These are phyloP conservation scores for Xestobium rufovillosum DNA, from an alignment of 2,888 invertebrate species.

Conservation along the genomic window DNA sequence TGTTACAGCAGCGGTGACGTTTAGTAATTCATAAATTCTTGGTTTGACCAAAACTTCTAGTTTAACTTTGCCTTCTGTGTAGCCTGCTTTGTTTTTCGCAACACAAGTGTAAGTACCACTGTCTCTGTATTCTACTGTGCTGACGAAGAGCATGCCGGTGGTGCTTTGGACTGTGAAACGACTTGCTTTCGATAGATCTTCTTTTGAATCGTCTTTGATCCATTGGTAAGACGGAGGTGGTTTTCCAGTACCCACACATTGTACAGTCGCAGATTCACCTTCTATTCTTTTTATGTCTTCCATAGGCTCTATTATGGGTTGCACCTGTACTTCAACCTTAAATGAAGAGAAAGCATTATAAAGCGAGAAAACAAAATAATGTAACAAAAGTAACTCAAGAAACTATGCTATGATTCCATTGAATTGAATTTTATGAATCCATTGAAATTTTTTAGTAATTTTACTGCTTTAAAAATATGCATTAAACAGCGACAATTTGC, in stretches of 20 bases:
- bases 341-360: conserved; percentile 15
- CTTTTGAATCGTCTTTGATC: conserved; percentile 67
- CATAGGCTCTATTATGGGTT: conserved; percentile 62
- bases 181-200: conserved; percentile 63
- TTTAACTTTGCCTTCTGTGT: conserved; percentile 58
- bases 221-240: conserved; percentile 78
- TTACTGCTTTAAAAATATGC: too few species aligned
- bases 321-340: conserved; percentile 59
- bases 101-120: conserved; percentile 73
- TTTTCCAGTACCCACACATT: conserved; percentile 75
- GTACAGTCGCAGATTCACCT: conserved; percentile 67
- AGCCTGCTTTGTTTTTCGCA: conserved; percentile 73
- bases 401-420: too few species aligned
- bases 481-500: too few species aligned
- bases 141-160: conserved; percentile 66
- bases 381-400: too few species aligned
- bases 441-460: too few species aligned
- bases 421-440: too few species aligned
- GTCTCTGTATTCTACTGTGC: conserved; percentile 67
- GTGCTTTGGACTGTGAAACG: conserved; percentile 62
- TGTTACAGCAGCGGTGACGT: conserved; percentile 59
- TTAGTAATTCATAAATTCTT: conserved; percentile 68
- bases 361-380: conserved; percentile 5
- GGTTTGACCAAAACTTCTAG: conserved; percentile 68
- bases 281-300: conserved; percentile 64